Percentiles rank a stretch among this genome's conserved stretches.
Evolutionary conservation across 2,888 invertebrate genomes (phyloP).

Genomic region (Atethmia centrago): DNA sequence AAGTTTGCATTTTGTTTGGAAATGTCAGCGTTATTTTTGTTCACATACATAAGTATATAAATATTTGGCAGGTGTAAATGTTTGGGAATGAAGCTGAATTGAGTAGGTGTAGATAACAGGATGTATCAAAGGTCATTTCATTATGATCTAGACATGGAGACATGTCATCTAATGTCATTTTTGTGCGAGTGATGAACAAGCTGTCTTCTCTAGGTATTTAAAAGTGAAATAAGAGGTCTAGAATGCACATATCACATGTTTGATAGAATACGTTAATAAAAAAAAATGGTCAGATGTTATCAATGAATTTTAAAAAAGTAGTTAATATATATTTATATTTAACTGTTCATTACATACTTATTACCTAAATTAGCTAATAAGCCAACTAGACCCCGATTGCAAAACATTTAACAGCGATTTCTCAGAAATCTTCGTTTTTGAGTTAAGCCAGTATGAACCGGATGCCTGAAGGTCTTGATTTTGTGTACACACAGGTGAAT

Average conservation of each 20-base stretch:
- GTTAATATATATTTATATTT: too few relatives aligned
- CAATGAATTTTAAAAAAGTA: too few relatives aligned
- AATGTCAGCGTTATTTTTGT: slow-evolving; percentile 49
- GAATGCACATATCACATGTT: too few relatives aligned
- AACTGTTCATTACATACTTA: too few relatives aligned
- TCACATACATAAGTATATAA: slow-evolving; percentile 15
- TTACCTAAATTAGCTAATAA: too few relatives aligned
- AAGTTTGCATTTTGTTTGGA: slow-evolving; percentile 51
- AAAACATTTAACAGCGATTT: too few relatives aligned
- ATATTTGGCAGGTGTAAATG: slow-evolving; percentile 43
- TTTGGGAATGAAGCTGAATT: not conserved
- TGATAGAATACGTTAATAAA: too few relatives aligned
- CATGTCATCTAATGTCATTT: not conserved
- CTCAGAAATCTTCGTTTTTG: too few relatives aligned
- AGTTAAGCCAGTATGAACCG: too few relatives aligned
- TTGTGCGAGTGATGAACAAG: not conserved
- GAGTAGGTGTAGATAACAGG: slow-evolving; percentile 9
- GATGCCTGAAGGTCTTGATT: not conserved
- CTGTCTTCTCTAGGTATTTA: not conserved
- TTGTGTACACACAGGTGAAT: not conserved
- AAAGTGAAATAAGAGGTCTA: too few relatives aligned
- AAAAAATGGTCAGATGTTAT: too few relatives aligned
- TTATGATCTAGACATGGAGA: slow-evolving; percentile 4
- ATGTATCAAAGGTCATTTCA: slow-evolving; percentile 30
- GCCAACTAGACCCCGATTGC: too few relatives aligned